Evolutionary conservation across 2,797 vertebrate species (phyloP).

Genomic region (Potorous gilbertii): DNA sequence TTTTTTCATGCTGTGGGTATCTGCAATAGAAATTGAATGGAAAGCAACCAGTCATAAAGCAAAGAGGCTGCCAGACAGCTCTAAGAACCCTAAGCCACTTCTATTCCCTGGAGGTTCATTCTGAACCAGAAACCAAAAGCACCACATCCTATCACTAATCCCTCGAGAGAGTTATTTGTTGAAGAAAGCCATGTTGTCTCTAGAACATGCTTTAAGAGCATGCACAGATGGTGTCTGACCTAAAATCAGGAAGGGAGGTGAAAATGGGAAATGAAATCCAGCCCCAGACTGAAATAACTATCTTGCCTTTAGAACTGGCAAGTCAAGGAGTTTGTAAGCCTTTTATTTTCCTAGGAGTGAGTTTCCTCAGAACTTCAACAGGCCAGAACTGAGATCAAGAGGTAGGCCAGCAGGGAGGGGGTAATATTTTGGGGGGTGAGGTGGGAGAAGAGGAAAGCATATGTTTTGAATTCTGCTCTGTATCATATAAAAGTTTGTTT

Average conservation of each 20-base stretch:
- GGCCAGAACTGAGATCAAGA: background rate
- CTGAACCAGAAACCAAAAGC: background rate
- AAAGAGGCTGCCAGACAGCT: background rate
- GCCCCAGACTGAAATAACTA: background rate
- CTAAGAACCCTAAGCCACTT: background rate
- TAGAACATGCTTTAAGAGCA: background rate
- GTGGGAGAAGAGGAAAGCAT: fast-evolving
- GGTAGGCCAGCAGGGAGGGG: background rate
- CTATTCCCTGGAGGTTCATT: background rate
- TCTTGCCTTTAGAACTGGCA: background rate
- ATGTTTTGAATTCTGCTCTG: background rate
- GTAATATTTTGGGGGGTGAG: background rate
- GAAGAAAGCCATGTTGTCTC: background rate
- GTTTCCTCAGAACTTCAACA: background rate
- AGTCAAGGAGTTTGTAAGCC: background rate
- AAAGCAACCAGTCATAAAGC: background rate
- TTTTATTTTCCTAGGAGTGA: background rate
- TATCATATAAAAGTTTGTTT: background rate
- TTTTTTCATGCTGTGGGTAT: background rate
- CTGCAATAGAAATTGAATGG: background rate
- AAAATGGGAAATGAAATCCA: background rate
- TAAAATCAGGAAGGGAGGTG: background rate
- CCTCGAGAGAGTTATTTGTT: background rate
- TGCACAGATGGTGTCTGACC: background rate
- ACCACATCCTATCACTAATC: background rate